Conservation (phyloP, 2,797 vertebrate species). For the Sebastes oblongus region DNA sequence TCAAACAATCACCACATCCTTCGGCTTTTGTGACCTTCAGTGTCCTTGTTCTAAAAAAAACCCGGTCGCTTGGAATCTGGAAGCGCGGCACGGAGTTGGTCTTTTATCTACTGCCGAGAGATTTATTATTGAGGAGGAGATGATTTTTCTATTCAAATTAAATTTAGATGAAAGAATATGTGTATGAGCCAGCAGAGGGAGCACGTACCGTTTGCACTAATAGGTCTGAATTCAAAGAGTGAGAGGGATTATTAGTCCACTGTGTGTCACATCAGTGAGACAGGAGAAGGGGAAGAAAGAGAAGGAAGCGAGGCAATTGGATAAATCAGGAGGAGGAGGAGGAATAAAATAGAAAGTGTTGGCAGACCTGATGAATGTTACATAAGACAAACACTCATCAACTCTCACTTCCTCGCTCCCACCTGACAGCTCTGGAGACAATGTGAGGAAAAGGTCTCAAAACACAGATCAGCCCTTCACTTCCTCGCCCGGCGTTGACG, state of each 20-base stretch:
- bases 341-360: conserved; percentile 10
- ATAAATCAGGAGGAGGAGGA: conserved; percentile 26
- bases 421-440: conserved; percentile 48
- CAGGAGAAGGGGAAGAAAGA: conserved; percentile 28
- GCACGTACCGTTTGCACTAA: conserved; percentile 47
- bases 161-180: conserved; percentile 23
- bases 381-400: conserved; percentile 33
- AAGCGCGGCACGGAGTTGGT: not conserved
- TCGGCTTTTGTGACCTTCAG: not conserved
- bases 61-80: not conserved
- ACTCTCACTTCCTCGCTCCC: conserved; percentile 18
- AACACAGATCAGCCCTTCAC: conserved; percentile 24
- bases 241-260: not conserved
- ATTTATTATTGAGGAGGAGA: not conserved
- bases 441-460: conserved; percentile 52
- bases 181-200: conserved; percentile 73
- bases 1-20: conserved; percentile 3
- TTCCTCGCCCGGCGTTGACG: not conserved
- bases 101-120: not conserved
- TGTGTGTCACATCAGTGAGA: conserved; percentile 48
- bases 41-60: conserved; percentile 20
- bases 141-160: not conserved
- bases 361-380: conserved; percentile 39
- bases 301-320: conserved; percentile 24
- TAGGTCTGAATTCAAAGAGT: not conserved